A percentile compares a stretch with the other conserved stretches of the same genome.
Evolutionary conservation across 2,888 invertebrate species (phyloP).

Genomic region (Zhengitettix transpicula): DNA sequence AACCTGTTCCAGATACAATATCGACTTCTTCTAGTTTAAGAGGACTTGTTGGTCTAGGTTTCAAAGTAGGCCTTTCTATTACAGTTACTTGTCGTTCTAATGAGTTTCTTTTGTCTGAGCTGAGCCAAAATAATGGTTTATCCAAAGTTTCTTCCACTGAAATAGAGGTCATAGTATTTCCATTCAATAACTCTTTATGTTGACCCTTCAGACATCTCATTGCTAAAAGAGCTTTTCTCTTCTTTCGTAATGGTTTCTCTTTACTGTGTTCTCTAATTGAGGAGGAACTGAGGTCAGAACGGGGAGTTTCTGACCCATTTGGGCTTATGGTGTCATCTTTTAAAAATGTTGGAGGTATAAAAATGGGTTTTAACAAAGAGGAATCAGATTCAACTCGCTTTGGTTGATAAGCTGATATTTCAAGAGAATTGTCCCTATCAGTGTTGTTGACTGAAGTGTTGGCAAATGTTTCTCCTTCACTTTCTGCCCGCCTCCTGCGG

Average conservation of each 20-base stretch:
- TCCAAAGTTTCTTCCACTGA: slow-evolving; percentile 10
- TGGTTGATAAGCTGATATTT: background rate
- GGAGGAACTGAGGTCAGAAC: background rate
- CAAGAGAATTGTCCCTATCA: slow-evolving; percentile 1
- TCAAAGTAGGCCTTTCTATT: slow-evolving; percentile 3
- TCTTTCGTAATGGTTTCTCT: slow-evolving; percentile 16
- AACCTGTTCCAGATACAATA: background rate
- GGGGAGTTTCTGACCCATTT: background rate
- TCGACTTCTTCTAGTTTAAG: background rate
- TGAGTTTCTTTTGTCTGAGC: slow-evolving; percentile 4
- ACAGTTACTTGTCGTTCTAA: slow-evolving; percentile 11
- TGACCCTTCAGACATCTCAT: slow-evolving; percentile 10
- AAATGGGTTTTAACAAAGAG: background rate
- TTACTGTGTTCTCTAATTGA: background rate
- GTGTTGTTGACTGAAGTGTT: background rate
- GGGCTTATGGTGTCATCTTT: background rate
- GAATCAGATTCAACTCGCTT: background rate
- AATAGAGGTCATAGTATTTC: slow-evolving; percentile 1
- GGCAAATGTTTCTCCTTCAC: slow-evolving; percentile 8
- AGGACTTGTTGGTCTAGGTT: background rate
- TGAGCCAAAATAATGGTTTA: slow-evolving; percentile 11
- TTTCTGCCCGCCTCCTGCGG: slow-evolving; percentile 9
- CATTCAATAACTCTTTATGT: slow-evolving; percentile 3
- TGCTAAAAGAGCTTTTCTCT: slow-evolving; percentile 16
- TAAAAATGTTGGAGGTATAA: background rate